Evolutionary conservation across 2,113 vertebrate genomes (phyloP).

Genomic region (Candoia aspera): DNA sequence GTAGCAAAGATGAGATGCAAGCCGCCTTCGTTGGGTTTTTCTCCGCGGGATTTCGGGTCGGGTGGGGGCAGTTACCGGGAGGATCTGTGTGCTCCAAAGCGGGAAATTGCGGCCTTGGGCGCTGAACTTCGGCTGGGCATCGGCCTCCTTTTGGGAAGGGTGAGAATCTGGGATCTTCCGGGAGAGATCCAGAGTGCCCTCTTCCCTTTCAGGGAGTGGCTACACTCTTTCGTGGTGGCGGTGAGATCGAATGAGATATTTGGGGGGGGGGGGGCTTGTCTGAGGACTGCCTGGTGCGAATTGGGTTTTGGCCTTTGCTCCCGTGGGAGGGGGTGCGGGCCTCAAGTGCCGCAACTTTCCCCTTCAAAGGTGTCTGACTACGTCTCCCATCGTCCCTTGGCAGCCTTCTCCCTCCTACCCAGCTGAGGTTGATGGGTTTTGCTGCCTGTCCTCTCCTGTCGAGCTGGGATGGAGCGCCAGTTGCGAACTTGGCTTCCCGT

Average conservation of each 20-base stretch:
- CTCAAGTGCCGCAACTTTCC: not conserved
- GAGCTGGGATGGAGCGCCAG: not conserved
- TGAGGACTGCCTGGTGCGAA: not conserved
- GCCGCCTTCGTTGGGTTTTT: not conserved
- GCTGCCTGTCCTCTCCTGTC: not conserved
- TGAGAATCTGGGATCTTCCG: not conserved
- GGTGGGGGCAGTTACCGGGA: not conserved
- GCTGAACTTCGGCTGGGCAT: not conserved
- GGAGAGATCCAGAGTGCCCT: not conserved
- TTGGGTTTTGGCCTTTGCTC: not conserved
- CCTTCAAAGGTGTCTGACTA: not conserved
- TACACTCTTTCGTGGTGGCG: not conserved
- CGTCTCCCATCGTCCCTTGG: too few species aligned
- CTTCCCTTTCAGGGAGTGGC: not conserved
- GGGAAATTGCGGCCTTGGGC: not conserved
- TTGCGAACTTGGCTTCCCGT: not conserved
- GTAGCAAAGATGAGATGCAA: not conserved
- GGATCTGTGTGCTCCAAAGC: not conserved
- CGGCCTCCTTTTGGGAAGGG: not conserved
- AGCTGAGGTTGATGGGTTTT: not conserved
- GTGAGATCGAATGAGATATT: not conserved
- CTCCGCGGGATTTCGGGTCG: not conserved
- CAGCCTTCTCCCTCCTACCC: too few species aligned
- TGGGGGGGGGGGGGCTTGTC: not conserved
- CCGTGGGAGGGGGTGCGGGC: fast-evolving